These are phyloP conservation scores for Bombus waltoni DNA, from an alignment of 1,140 invertebrate species.

Conservation along the genomic window DNA sequence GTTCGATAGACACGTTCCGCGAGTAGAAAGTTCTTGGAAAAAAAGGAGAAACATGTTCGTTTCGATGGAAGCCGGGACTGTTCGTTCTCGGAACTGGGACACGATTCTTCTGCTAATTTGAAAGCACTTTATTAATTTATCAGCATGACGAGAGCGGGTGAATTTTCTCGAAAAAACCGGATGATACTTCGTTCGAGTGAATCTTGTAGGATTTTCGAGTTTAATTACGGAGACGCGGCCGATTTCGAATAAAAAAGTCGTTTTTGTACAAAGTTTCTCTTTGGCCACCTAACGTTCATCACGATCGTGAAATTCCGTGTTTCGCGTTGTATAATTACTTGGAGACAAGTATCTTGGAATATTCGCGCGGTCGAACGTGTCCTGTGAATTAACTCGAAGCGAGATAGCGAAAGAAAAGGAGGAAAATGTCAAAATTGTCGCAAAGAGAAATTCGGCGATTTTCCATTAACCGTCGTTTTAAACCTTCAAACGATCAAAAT, in stretches of 20 bases:
- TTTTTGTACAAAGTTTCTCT: not conserved
- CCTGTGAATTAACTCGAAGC: not conserved
- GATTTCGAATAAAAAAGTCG: too few species aligned
- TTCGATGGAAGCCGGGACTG: not conserved
- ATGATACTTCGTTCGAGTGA: not conserved
- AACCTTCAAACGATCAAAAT: not conserved
- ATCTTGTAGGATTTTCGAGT: not conserved
- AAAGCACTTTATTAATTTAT: constrained; percentile 26
- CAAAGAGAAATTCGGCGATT: not conserved
- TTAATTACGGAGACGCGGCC: not conserved
- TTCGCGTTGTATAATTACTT: not conserved
- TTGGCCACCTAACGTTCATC: too few species aligned
- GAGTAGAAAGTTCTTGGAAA: not conserved
- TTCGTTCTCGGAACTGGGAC: constrained; percentile 1
- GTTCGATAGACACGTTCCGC: not conserved
- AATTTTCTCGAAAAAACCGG: not conserved
- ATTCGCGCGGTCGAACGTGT: not conserved
- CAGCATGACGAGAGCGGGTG: not conserved
- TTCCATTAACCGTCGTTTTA: not conserved
- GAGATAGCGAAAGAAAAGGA: not conserved
- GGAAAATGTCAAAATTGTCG: not conserved
- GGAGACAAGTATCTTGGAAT: not conserved
- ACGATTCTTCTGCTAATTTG: constrained; percentile 17
- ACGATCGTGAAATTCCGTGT: not conserved
- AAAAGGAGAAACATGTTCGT: not conserved